A percentile compares a stretch with the other conserved stretches of the same genome.
Evolutionary conservation across 2,888 invertebrate genomes (phyloP).

Genomic region (Campopleginae sp.): DNA sequence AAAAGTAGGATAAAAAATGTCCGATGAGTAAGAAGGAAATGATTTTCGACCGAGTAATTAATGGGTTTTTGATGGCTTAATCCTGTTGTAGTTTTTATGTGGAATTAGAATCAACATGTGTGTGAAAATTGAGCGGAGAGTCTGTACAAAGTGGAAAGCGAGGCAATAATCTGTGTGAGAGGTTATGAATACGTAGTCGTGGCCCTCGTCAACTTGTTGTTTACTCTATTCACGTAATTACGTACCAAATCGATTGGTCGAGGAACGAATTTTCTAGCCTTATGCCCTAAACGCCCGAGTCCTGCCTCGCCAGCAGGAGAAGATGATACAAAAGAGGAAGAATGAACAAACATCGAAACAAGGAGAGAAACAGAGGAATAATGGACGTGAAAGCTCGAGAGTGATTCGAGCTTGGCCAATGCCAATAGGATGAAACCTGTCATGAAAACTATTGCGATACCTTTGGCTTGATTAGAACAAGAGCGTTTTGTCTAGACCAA

Average conservation of each 20-base stretch:
- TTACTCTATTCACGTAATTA: slow-evolving; percentile 70
- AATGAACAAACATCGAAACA: slow-evolving; percentile 34
- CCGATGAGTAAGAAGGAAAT: not conserved
- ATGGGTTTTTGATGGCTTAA: not conserved
- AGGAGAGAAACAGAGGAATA: slow-evolving; percentile 34
- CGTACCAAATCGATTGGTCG: slow-evolving; percentile 63
- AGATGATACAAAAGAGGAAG: not conserved
- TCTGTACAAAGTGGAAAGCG: not conserved
- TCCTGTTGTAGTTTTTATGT: not conserved
- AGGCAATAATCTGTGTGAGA: not conserved
- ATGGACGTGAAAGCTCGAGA: slow-evolving; percentile 27
- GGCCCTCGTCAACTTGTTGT: slow-evolving; percentile 66
- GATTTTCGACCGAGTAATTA: not conserved
- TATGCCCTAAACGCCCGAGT: slow-evolving; percentile 22
- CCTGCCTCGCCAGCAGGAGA: not conserved
- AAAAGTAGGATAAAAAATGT: not conserved
- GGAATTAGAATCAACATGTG: not conserved
- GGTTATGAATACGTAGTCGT: slow-evolving; percentile 32
- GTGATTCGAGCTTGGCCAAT: slow-evolving; percentile 29
- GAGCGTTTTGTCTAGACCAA: slow-evolving; percentile 28
- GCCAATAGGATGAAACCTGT: slow-evolving; percentile 44
- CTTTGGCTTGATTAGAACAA: slow-evolving; percentile 48
- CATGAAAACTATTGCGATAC: slow-evolving; percentile 60
- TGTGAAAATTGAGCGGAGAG: not conserved
- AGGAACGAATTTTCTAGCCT: slow-evolving; percentile 40